Conservation (phyloP, 2,113 vertebrate species). For the Hydropotes inermis region DNA sequence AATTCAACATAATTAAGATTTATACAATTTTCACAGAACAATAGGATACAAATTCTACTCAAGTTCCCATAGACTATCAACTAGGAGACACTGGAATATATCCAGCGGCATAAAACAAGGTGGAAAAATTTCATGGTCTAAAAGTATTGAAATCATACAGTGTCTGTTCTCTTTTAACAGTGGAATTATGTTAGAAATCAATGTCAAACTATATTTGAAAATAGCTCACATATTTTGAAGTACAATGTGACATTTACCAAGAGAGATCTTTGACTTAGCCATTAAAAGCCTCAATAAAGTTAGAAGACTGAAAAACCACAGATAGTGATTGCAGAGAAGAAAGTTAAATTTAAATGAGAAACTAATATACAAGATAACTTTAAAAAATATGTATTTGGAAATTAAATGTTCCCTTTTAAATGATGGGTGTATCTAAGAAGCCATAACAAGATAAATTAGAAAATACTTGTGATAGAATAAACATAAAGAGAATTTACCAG, state of each 20-base stretch:
- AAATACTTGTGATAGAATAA: neutral
- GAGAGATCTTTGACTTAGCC: neutral
- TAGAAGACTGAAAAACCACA: neutral
- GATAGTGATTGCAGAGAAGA: neutral
- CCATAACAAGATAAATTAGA: neutral
- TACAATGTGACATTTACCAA: neutral
- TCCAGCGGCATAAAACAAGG: neutral
- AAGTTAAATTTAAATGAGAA: neutral
- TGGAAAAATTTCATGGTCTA: neutral
- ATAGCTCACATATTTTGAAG: neutral
- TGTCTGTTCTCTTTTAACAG: neutral
- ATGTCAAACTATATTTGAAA: neutral
- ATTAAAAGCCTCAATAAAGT: neutral
- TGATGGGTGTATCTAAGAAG: neutral
- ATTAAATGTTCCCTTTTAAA: neutral
- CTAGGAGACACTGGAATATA: neutral
- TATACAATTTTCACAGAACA: neutral
- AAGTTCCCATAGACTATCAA: neutral
- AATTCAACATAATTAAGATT: neutral
- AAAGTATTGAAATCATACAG: neutral
- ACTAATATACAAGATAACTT: neutral
- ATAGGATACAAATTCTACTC: neutral
- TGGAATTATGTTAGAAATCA: neutral
- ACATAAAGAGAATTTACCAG: neutral
- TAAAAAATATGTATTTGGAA: neutral